A percentile compares a stretch with the other conserved stretches of the same genome.
These are phyloP conservation scores for Adelognathus sp. DNA, from an alignment of 2,888 invertebrate species.

Conservation along the genomic window DNA sequence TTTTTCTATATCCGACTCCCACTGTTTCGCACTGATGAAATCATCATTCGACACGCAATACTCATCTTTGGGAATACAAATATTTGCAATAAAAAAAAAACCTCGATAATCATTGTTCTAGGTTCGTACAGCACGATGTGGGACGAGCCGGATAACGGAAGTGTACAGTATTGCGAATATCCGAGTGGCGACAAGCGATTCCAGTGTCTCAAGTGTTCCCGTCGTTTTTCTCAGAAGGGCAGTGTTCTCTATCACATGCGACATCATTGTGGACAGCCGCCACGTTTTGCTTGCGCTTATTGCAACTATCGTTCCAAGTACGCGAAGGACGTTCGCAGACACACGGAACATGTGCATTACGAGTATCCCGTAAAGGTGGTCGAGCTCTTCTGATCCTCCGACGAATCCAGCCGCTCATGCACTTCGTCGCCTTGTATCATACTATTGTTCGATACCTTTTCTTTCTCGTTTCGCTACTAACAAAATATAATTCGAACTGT, in stretches of 20 bases:
- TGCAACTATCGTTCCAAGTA: constrained; percentile 68
- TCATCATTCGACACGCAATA: no score
- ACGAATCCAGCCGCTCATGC: no score
- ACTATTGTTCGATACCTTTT: no score
- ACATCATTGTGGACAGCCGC: constrained; percentile 77
- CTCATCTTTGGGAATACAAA: background rate
- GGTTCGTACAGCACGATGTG: background rate
- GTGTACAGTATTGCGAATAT: constrained; percentile 20
- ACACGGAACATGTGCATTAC: background rate
- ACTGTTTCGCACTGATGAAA: no score
- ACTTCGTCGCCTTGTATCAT: no score
- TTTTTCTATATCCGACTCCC: no score
- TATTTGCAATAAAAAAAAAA: background rate
- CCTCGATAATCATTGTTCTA: constrained; percentile 34
- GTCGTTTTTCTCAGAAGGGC: constrained; percentile 64
- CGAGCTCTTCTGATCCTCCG: no score
- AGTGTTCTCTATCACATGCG: constrained; percentile 71
- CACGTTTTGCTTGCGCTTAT: constrained; percentile 74
- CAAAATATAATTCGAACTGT: no score
- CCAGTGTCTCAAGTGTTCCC: constrained; percentile 65
- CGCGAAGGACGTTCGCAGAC: constrained; percentile 12
- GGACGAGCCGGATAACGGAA: background rate
- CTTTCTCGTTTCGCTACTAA: no score
- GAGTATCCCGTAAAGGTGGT: background rate
- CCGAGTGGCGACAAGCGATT: constrained; percentile 54